These are phyloP conservation scores for Julus scandinavius DNA, from an alignment of 2,888 invertebrate species.

Conservation along the genomic window DNA sequence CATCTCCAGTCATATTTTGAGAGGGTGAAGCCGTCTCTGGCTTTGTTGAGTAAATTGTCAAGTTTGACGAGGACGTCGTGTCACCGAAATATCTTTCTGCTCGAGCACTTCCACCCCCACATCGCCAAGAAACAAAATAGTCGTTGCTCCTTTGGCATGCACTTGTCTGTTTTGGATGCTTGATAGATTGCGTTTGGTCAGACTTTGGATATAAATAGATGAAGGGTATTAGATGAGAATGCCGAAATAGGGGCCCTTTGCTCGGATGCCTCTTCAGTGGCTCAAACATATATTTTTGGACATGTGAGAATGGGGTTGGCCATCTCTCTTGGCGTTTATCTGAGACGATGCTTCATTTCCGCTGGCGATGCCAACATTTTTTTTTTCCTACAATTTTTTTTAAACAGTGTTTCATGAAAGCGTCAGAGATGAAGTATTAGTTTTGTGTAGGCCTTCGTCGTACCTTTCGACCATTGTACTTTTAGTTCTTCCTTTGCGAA, in stretches of 20 bases:
- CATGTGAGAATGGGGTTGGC: constrained; percentile 28
- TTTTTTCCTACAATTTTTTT: background rate
- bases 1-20: background rate
- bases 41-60: constrained; percentile 23
- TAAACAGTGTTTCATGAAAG: background rate
- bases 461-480: constrained; percentile 13
- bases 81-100: constrained; percentile 42
- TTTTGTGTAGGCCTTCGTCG: background rate
- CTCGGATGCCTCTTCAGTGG: constrained; percentile 38
- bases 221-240: background rate
- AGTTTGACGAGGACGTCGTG: constrained; percentile 38
- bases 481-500: background rate
- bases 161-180: constrained; percentile 36
- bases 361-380: constrained; percentile 17
- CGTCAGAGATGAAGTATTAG: constrained; percentile 23
- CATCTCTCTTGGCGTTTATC: constrained; percentile 38
- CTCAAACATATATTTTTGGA: constrained; percentile 31
- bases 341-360: constrained; percentile 42
- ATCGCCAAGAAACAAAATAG: constrained; percentile 41
- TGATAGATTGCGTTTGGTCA: constrained; percentile 48
- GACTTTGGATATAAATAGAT: constrained; percentile 47
- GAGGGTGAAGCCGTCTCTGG: background rate
- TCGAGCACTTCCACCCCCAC: constrained; percentile 30
- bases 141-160: background rate
- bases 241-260: constrained; percentile 42